phyloP scores from a whole-genome alignment of 1,140 invertebrate species.

The Drosophila bocqueti region DNA sequence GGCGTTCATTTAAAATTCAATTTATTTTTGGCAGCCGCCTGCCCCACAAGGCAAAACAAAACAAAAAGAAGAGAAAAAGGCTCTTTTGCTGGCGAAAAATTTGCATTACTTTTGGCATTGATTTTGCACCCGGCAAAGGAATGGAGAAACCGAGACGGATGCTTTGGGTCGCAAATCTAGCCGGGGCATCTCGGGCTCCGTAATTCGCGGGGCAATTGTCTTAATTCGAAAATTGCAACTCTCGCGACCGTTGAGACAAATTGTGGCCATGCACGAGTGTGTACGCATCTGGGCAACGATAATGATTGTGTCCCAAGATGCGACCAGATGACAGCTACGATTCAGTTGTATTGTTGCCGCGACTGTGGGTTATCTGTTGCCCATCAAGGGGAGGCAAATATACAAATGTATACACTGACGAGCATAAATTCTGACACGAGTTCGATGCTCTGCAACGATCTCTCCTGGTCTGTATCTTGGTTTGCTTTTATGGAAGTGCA shows the following conservation, averaged over 20 bases:
- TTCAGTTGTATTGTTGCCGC: constrained; percentile 1
- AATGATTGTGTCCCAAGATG: constrained; percentile 53
- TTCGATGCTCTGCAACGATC: constrained; percentile 1
- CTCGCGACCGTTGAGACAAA: constrained; percentile 60
- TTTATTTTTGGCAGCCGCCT: constrained; percentile 64
- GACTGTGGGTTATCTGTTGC: constrained; percentile 19
- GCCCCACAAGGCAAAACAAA: constrained; percentile 12
- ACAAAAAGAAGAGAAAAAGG: background rate
- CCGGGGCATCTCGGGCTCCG: constrained; percentile 24
- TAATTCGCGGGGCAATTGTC: constrained; percentile 77
- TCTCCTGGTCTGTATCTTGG: background rate
- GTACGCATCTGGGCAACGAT: constrained; percentile 60
- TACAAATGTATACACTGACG: constrained; percentile 17
- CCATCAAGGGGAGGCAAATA: constrained; percentile 24
- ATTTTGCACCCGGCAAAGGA: constrained; percentile 49
- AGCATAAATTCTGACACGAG: background rate
- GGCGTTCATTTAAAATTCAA: constrained; percentile 75
- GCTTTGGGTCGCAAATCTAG: constrained; percentile 36
- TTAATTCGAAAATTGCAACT: constrained; percentile 82
- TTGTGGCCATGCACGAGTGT: constrained; percentile 69
- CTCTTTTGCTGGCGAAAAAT: constrained; percentile 31
- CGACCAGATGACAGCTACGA: constrained; percentile 30
- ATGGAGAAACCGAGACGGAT: constrained; percentile 17
- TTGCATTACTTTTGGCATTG: constrained; percentile 78
- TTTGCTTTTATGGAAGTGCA: background rate